Conservation (phyloP, 2,888 invertebrate species). For the Onchidella celtica region DNA sequence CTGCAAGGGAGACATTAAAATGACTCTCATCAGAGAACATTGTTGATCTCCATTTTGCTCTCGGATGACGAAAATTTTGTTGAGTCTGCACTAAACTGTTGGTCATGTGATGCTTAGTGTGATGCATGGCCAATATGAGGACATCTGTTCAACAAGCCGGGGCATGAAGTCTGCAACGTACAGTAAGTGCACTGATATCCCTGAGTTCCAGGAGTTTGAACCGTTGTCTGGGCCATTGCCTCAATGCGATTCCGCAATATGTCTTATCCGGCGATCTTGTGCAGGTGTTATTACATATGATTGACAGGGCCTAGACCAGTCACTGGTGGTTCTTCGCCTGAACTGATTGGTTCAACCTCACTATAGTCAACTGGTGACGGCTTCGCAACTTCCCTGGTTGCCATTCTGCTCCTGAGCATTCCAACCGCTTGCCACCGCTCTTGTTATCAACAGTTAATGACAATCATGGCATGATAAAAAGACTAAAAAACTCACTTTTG, state of each 20-base stretch:
- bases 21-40: conserved; percentile 5
- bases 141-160: background rate
- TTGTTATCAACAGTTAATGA: too few relatives aligned
- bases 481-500: background rate
- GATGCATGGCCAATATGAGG: background rate
- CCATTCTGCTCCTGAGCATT: background rate
- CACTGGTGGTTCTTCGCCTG: background rate
- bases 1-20: conserved; percentile 18
- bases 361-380: background rate
- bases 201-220: background rate
- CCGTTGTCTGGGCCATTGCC: background rate
- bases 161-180: background rate
- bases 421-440: background rate
- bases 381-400: background rate
- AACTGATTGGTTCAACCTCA: background rate
- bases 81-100: background rate
- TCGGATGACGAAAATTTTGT: background rate
- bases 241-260: background rate
- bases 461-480: background rate
- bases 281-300: background rate
- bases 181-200: background rate
- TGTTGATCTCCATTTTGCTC: background rate
- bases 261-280: background rate
- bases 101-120: conserved; percentile 12
- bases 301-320: background rate